These are phyloP conservation scores for Plotosus lineatus DNA, from an alignment of 2,113 vertebrate species.

Conservation along the genomic window DNA sequence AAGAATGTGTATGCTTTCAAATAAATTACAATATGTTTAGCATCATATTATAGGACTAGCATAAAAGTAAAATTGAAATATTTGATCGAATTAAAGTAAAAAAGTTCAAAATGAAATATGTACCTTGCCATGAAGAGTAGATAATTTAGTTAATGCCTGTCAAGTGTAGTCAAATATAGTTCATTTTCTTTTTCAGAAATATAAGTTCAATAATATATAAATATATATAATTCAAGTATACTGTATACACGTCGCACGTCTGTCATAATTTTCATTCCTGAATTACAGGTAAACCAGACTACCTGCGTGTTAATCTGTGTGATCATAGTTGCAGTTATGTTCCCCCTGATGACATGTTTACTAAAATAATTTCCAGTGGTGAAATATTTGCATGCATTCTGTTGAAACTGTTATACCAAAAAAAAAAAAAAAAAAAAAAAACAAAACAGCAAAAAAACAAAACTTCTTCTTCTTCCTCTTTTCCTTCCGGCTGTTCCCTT, in stretches of 20 bases:
- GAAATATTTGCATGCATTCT: conserved; percentile 33
- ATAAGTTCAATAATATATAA: too few species aligned
- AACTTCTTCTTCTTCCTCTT: too few species aligned
- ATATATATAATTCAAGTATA: not conserved
- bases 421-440: too few species aligned
- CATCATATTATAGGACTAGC: not conserved
- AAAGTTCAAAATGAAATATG: not conserved
- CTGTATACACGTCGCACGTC: too few species aligned
- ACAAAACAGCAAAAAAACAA: too few species aligned
- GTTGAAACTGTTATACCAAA: too few species aligned
- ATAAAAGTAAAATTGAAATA: not conserved
- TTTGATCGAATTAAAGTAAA: not conserved
- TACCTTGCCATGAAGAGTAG: not conserved
- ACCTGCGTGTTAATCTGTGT: not conserved
- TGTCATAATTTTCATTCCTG: too few species aligned
- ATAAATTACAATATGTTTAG: not conserved
- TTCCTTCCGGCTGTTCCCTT: too few species aligned
- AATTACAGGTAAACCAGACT: too few species aligned
- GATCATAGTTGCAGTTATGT: not conserved
- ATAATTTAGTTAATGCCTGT: not conserved
- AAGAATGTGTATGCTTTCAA: not conserved
- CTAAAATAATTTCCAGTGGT: conserved; percentile 1
- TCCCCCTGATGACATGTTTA: not conserved
- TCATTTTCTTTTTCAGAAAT: not conserved
- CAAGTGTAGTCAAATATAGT: not conserved